phyloP scores from a whole-genome alignment of 2,888 invertebrate species.

The Boloria euphrosyne region DNA sequence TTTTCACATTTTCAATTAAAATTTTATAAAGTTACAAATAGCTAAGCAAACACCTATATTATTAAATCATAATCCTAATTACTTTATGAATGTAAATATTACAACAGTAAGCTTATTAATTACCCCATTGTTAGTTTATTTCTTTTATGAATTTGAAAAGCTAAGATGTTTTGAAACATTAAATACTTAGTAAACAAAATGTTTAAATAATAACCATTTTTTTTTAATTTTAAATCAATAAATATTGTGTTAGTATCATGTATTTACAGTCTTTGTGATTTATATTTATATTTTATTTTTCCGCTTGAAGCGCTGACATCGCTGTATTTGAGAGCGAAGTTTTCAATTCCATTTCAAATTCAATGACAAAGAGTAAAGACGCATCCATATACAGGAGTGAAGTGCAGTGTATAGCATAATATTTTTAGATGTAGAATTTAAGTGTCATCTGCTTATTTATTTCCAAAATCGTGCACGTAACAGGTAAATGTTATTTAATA shows the following conservation, averaged over 20 bases:
- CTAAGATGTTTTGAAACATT: no score
- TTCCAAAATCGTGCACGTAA: slow-evolving; percentile 61
- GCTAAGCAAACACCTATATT: not conserved
- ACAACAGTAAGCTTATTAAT: no score
- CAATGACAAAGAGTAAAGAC: slow-evolving; percentile 49
- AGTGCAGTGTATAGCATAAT: slow-evolving; percentile 69
- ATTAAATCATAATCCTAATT: no score
- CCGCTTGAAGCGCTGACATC: slow-evolving; percentile 29
- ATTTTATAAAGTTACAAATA: not conserved
- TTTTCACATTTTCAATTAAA: not conserved
- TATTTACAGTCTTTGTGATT: no score
- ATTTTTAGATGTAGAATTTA: slow-evolving; percentile 83
- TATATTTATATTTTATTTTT: not conserved
- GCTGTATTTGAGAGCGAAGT: slow-evolving; percentile 19
- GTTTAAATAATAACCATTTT: no score
- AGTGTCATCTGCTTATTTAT: slow-evolving; percentile 72
- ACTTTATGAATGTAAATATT: no score
- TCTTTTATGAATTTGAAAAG: no score
- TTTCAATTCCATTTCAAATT: slow-evolving; percentile 38
- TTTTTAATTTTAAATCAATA: no score
- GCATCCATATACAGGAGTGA: slow-evolving; percentile 46
- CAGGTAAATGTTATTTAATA: slow-evolving; percentile 64
- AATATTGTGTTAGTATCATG: no score
- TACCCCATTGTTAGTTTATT: no score
- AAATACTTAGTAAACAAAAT: no score